Conservation (phyloP, 2,113 vertebrate genomes). For the Campylomormyrus numenius region DNA sequence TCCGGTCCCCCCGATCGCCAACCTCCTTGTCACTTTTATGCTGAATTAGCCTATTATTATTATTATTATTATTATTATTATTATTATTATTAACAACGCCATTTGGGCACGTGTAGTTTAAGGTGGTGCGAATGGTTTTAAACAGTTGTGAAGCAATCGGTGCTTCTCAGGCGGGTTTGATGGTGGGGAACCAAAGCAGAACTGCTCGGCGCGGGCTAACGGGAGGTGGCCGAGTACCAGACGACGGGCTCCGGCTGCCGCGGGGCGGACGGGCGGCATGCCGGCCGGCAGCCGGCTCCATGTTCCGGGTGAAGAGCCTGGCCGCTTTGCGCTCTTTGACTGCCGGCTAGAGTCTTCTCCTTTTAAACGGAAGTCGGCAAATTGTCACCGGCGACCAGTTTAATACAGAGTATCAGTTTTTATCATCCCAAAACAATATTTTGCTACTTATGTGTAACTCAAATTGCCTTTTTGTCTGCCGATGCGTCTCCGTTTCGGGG, state of each 20-base stretch:
- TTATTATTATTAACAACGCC: not conserved
- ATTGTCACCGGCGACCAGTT: not conserved
- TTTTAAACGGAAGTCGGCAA: not conserved
- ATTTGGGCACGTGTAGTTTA: not conserved
- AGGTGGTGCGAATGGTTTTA: not conserved
- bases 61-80: not conserved
- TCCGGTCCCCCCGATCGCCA: not conserved
- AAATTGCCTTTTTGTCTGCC: not conserved
- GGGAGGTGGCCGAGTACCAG: not conserved
- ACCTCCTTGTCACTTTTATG: not conserved
- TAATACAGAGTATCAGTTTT: not conserved
- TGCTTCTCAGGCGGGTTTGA: not conserved
- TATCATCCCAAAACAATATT: not conserved
- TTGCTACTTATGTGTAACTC: not conserved
- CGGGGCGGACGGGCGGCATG: not conserved
- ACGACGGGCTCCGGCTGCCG: not conserved
- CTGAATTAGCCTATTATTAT: not conserved
- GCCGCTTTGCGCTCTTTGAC: not conserved
- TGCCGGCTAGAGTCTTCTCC: not conserved
- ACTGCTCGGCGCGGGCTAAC: not conserved
- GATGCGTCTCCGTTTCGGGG: not conserved
- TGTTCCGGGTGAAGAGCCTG: not conserved
- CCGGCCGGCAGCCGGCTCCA: not conserved
- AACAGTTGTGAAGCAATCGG: not conserved
- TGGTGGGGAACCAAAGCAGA: not conserved